Evolutionary conservation across 2,113 vertebrate genomes (phyloP).

Genomic region (Sturnus vulgaris): DNA sequence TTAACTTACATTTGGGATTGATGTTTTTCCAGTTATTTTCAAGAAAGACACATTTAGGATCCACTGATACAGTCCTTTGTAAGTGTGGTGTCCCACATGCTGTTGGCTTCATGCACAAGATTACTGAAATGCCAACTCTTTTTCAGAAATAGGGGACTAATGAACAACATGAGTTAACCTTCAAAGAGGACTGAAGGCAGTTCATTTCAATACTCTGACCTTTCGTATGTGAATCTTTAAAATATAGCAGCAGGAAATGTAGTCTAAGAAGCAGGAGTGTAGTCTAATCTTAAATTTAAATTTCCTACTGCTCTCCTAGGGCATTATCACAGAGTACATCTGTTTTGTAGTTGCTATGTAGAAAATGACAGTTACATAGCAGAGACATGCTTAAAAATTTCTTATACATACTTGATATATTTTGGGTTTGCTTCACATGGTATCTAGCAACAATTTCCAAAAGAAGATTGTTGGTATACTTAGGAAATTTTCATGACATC

Average conservation of each 20-base stretch:
- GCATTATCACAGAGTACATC: background rate
- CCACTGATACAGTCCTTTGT: accelerated
- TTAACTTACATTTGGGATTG: background rate
- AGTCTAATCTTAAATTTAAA: background rate
- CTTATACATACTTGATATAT: background rate
- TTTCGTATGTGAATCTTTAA: background rate
- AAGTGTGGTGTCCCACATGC: background rate
- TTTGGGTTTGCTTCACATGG: background rate
- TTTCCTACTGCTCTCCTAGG: background rate
- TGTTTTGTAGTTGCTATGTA: background rate
- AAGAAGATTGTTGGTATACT: background rate
- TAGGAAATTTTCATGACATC: background rate
- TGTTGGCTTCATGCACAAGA: background rate
- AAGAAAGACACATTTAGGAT: background rate
- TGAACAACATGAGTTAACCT: background rate
- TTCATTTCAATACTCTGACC: background rate
- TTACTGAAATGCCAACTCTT: background rate
- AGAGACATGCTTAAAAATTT: background rate
- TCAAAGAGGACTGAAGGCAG: background rate
- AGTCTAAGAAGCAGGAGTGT: background rate
- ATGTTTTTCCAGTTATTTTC: background rate
- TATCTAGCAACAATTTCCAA: background rate
- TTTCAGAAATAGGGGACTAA: background rate
- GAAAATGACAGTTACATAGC: background rate
- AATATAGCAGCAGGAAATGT: background rate